phyloP scores from a whole-genome alignment of 2,113 vertebrate species.

The Tautogolabrus adspersus region DNA sequence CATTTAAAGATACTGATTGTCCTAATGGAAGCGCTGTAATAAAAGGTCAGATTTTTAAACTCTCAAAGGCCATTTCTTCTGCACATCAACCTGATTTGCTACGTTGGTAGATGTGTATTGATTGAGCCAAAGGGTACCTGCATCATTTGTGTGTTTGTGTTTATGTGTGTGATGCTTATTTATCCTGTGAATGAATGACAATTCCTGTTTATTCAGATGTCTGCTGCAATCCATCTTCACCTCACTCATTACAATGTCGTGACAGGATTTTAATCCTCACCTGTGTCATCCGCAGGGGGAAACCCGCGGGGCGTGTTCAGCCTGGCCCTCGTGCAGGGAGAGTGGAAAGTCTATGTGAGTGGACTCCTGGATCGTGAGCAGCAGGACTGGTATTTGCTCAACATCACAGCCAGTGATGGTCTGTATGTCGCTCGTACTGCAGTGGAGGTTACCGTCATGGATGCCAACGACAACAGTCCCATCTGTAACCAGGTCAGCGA shows the following conservation, averaged over 20 bases:
- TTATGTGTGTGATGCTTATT: not conserved
- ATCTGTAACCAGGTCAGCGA: conserved; percentile 93
- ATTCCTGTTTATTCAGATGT: not conserved
- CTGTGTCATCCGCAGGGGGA: conserved; percentile 82
- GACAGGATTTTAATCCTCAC: not conserved
- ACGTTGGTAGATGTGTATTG: conserved; percentile 47
- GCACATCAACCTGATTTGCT: conserved; percentile 8
- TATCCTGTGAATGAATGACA: not conserved
- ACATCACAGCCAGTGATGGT: conserved; percentile 94
- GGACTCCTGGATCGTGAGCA: conserved; percentile 93
- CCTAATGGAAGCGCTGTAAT: conserved; percentile 44
- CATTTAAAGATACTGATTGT: conserved; percentile 59
- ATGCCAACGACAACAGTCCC: conserved; percentile 95
- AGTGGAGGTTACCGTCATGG: conserved; percentile 93
- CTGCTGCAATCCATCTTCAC: not conserved
- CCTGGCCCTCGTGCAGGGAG: conserved; percentile 91
- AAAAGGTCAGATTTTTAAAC: conserved; percentile 54
- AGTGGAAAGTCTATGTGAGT: conserved; percentile 97
- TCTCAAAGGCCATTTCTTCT: conserved; percentile 27
- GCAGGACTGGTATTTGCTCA: conserved; percentile 93
- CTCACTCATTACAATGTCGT: not conserved
- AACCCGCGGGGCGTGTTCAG: conserved; percentile 92
- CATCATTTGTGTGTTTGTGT: conserved; percentile 16
- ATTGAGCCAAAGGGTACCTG: conserved; percentile 31
- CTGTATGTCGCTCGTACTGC: conserved; percentile 90